Base-by-base conservation (phyloP, 2,888 invertebrate species). In the Acrocyrtus sp. region DNA sequence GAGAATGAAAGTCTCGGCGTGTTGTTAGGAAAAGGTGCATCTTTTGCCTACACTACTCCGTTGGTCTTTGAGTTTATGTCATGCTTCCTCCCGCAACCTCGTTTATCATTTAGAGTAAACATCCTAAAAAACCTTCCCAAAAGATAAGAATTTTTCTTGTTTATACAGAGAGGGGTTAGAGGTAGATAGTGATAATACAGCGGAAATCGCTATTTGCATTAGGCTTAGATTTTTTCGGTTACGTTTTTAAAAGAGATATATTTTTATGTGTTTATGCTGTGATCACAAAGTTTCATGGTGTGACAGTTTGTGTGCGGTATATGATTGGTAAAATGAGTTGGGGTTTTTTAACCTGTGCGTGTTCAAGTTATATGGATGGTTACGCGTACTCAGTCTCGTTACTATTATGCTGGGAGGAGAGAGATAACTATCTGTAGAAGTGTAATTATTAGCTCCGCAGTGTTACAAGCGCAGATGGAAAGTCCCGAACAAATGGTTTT, bases 181-280 rank as follows among this genome's bases (percentile, higher is more conserved):
- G 3, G 50, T 6, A 21, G 58, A 48, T 17, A 53, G 15, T 58
- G 50, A 48, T 67, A 60, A 54, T 41, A 41, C 22, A 47, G 53
- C 54, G 67, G 61, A 61, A 69, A 69, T 69, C 26, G 69, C 47
- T 61, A 62, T 69, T 69, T 69, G 61, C 54, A 61, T 69, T 61
- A 54, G 56, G 61, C 39, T 54, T 56, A 67, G 27, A 41, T 22
- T 61, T 60, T 68, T 53, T 67, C 57, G 58, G 57, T 43, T 27
- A 56, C n/a, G n/a, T n/a, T n/a, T n/a, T n/a, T n/a, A n/a, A n/a
- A n/a, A n/a, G n/a, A n/a, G n/a, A n/a, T n/a, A n/a, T n/a, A n/a
- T n/a, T n/a, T n/a, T n/a, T n/a, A n/a, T n/a, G n/a, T n/a, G n/a
- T n/a, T n/a, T n/a, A n/a, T n/a, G n/a, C n/a, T n/a, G n/a, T n/a